Evolutionary conservation across 2,797 vertebrate genomes (phyloP), one percentile per base, ranked within the genome.

Genomic region (Lepilemur ruficaudatus): DNA sequence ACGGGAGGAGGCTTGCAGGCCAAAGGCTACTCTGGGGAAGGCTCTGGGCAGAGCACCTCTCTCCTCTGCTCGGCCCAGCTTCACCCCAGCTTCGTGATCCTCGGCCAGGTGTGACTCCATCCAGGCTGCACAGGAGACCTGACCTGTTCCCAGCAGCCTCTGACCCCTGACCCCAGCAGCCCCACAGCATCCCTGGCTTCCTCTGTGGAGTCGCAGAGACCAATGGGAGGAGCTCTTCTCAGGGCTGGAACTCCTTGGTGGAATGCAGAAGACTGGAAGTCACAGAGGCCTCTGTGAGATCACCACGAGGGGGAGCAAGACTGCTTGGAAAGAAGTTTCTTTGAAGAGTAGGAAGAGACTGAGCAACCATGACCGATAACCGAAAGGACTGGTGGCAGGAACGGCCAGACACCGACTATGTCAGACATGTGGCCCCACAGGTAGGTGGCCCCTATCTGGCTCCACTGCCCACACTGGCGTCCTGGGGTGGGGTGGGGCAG

Each of bases 281-380:
- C 95, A 97, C 76, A 95, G 96, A 90, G 22, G n/a, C 84, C 87
- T 95, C 84, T 97, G 38, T 97, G 97, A 97, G 76, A 52, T 97
- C 96, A 92, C 82, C 94, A 80, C 75, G 11, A 96, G 80, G 38
- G 83, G 91, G 88, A 52, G 72, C 12, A 8, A 95, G 94, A 30
- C 52, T 1, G 0, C 81, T 89, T 48, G 50, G 28, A 96, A 75
- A 63, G 61, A 78, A n/a, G 13, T 48, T 92, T 89, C 96, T 84
- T 80, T 63, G 89, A 94, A 3, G 20, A n/a, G 83, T 48, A 41
- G 61, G 41, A 85, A 48, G 32, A 93, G 35, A 69, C 48, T 70
- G 78, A 96, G 89, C 28, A 41, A 52, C 41, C 17, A 97, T 92
- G 93, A 2, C 4, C 0, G 63, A 84, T 8, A 35, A 23, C 4